phyloP scores from a whole-genome alignment of 2,888 invertebrate species.

The Stegophylla sp. region DNA sequence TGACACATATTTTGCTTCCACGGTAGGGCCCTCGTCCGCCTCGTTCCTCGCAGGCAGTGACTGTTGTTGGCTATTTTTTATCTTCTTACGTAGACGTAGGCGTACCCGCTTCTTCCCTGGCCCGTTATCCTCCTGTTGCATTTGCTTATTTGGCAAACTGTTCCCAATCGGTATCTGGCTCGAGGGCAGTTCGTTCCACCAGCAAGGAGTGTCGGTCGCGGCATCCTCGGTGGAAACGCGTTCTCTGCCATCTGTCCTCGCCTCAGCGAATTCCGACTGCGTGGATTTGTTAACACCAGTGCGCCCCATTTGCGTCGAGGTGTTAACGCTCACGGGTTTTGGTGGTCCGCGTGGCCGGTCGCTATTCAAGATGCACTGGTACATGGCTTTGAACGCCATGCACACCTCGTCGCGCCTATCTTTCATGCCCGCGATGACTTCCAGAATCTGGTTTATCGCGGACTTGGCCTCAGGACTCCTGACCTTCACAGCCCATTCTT shows the following conservation, averaged over 20 bases:
- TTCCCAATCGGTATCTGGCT: no score
- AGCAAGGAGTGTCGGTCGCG: neutral
- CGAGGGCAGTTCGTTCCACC: neutral
- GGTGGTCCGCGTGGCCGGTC: no score
- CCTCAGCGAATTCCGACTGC: neutral
- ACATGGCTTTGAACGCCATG: neutral
- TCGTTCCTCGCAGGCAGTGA: neutral
- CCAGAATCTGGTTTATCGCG: neutral
- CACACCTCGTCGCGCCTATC: neutral
- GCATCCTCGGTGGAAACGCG: neutral
- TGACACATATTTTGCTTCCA: neutral
- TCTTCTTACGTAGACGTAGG: no score
- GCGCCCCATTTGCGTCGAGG: no score
- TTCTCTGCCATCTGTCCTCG: neutral
- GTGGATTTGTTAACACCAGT: no score
- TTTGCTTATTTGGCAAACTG: neutral
- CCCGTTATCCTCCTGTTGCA: neutral
- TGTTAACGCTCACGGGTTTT: no score
- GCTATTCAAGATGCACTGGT: neutral
- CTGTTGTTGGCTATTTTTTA: neutral
- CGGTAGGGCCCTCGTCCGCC: neutral
- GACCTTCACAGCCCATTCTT: no score
- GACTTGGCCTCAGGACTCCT: neutral
- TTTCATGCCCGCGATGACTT: neutral
- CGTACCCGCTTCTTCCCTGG: neutral